Percentiles rank a stretch among this genome's conserved stretches.
These are phyloP conservation scores for Lepisosteus osseus DNA, from an alignment of 2,113 vertebrate species.

Conservation along the genomic window DNA sequence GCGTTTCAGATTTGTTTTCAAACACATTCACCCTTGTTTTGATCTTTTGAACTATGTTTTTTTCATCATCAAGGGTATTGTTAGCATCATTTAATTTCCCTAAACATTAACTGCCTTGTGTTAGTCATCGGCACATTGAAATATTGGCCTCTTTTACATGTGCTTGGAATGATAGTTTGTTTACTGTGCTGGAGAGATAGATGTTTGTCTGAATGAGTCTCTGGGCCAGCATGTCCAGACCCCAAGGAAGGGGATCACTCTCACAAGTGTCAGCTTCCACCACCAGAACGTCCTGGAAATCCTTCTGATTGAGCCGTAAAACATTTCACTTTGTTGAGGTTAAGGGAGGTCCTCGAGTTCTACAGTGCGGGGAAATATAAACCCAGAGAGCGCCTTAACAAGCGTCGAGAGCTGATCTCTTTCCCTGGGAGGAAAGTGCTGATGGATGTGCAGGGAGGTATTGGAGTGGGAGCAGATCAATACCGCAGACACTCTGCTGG, in stretches of 20 bases:
- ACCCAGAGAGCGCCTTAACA: constrained; percentile 46
- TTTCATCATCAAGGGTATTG: not conserved
- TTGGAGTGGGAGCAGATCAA: constrained; percentile 56
- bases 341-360: constrained; percentile 39
- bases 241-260: constrained; percentile 32
- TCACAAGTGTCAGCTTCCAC: constrained; percentile 63
- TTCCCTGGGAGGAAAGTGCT: constrained; percentile 50
- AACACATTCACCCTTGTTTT: too few species aligned
- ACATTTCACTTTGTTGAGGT: constrained; percentile 58
- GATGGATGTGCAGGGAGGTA: constrained; percentile 59
- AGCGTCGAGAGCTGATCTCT: constrained; percentile 26
- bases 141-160: constrained; percentile 11
- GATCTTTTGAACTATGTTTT: too few species aligned
- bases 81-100: not conserved
- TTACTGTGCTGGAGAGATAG: too few species aligned
- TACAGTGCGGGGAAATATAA: constrained; percentile 51
- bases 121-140: not conserved
- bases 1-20: too few species aligned
- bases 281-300: constrained; percentile 46
- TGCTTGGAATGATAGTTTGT: not conserved
- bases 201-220: constrained; percentile 34
- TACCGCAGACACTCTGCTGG: constrained; percentile 48
- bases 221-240: not conserved
- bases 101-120: not conserved
- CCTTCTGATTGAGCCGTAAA: constrained; percentile 59